A percentile compares a stretch with the other conserved stretches of the same genome.
phyloP scores from a whole-genome alignment of 1,140 invertebrate species.

The Lepeophtheirus salmonis region DNA sequence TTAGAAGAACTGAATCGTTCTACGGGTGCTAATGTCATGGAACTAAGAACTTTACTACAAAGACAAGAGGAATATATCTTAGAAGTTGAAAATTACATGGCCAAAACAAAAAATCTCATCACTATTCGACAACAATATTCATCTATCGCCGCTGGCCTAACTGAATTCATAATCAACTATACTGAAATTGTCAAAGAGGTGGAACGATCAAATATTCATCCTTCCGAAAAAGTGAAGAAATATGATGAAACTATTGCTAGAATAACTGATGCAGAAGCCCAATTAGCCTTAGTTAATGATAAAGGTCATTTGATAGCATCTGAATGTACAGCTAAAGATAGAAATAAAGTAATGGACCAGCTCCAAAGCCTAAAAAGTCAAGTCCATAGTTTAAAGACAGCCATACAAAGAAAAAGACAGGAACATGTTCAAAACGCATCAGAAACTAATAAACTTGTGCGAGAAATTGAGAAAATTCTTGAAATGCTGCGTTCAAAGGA shows the following conservation, averaged over 20 bases:
- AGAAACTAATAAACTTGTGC: conserved; percentile 50
- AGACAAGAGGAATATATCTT: conserved; percentile 64
- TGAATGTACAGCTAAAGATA: conserved; percentile 62
- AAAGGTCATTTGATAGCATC: conserved; percentile 75
- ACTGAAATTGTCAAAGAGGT: conserved; percentile 63
- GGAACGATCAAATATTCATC: conserved; percentile 51
- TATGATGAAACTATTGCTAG: conserved; percentile 47
- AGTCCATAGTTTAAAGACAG: conserved; percentile 49
- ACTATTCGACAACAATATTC: conserved; percentile 66
- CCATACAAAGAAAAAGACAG: conserved; percentile 61
- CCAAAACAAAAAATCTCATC: conserved; percentile 42
- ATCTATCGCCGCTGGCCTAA: conserved; percentile 61
- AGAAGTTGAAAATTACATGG: conserved; percentile 58
- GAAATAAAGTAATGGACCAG: conserved; percentile 66
- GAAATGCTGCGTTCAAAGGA: conserved; percentile 69
- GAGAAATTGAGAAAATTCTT: conserved; percentile 54
- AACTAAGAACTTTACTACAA: conserved; percentile 51
- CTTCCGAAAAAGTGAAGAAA: conserved; percentile 66
- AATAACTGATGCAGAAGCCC: conserved; percentile 62
- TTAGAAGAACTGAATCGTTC: conserved; percentile 48
- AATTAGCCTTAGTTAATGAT: conserved; percentile 59
- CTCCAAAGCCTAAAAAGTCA: conserved; percentile 67
- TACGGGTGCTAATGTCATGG: conserved; percentile 41
- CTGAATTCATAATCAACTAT: conserved; percentile 64
- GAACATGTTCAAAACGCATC: conserved; percentile 69